A percentile compares a stretch with the other conserved stretches of the same genome.
Evolutionary conservation across 92 coral and sea anemone species (phyloP).

Genomic region (Epizoanthus rinbou): DNA sequence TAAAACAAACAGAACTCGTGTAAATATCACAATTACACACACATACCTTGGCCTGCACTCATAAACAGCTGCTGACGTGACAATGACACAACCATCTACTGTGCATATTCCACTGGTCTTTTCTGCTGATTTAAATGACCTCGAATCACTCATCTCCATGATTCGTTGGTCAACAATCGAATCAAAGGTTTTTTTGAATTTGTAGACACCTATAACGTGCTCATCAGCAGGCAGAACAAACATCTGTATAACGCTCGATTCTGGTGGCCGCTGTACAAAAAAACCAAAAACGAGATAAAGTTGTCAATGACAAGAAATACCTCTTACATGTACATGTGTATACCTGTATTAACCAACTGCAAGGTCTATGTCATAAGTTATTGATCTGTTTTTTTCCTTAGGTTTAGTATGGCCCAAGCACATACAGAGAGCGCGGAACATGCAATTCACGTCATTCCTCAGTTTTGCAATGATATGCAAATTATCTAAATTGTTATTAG

Average conservation of each 20-base stretch:
- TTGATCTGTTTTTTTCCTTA: too few species aligned
- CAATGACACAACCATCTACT: constrained; percentile 87
- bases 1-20: too few species aligned
- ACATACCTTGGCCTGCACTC: constrained; percentile 87
- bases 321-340: too few species aligned
- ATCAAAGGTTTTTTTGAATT: constrained; percentile 63
- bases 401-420: too few species aligned
- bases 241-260: constrained; percentile 85
- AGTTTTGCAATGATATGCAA: too few species aligned
- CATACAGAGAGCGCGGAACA: too few species aligned
- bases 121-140: constrained; percentile 32
- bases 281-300: neutral
- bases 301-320: neutral
- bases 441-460: too few species aligned
- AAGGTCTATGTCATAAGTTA: too few species aligned
- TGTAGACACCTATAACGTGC: constrained; percentile 77
- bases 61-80: constrained; percentile 85
- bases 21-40: too few species aligned
- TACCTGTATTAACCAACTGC: too few species aligned
- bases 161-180: constrained; percentile 35
- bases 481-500: too few species aligned
- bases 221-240: constrained; percentile 84
- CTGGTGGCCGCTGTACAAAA: constrained; percentile 58
- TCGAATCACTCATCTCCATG: constrained; percentile 23
- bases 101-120: constrained; percentile 43